Percentiles rank a stretch among this genome's conserved stretches.
Conservation (phyloP, 2,888 invertebrate species). For the Ceriagrion tenellum region DNA sequence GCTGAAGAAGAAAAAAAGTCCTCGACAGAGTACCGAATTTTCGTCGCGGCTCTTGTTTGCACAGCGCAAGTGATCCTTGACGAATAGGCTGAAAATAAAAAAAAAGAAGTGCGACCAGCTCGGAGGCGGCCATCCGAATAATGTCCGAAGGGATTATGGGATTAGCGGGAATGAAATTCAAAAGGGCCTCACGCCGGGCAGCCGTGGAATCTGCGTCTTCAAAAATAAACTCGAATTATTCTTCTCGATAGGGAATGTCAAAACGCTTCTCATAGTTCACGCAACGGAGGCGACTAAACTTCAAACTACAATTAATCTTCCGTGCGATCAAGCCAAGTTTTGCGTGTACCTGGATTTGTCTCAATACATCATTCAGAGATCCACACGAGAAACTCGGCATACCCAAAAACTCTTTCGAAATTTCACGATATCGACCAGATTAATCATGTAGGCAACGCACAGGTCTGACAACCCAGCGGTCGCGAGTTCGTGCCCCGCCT, state of each 20-base stretch:
- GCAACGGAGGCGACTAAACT: neutral
- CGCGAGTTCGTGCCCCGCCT: too few species aligned
- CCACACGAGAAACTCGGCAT: neutral
- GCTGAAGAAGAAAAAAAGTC: neutral
- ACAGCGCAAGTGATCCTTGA: constrained; percentile 39
- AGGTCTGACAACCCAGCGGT: too few species aligned
- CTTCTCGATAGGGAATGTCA: neutral
- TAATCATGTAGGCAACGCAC: too few species aligned
- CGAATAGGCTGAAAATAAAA: constrained; percentile 12
- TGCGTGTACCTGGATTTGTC: neutral
- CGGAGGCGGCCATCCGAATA: constrained; percentile 3
- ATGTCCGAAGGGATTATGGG: constrained; percentile 20
- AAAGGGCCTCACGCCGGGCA: neutral
- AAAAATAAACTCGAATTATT: constrained; percentile 13
- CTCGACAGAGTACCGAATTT: neutral
- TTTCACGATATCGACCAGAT: too few species aligned
- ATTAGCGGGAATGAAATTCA: neutral
- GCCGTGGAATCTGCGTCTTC: neutral
- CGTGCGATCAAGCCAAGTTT: neutral
- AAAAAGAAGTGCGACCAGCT: neutral
- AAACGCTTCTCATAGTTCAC: constrained; percentile 1
- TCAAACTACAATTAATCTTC: neutral
- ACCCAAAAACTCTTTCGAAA: too few species aligned
- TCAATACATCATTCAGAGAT: neutral
- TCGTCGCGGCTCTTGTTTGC: constrained; percentile 22